Percentiles rank a stretch among this genome's conserved stretches.
phyloP scores from a whole-genome alignment of 1,140 invertebrate species.

The Drosophila kepulauana region DNA sequence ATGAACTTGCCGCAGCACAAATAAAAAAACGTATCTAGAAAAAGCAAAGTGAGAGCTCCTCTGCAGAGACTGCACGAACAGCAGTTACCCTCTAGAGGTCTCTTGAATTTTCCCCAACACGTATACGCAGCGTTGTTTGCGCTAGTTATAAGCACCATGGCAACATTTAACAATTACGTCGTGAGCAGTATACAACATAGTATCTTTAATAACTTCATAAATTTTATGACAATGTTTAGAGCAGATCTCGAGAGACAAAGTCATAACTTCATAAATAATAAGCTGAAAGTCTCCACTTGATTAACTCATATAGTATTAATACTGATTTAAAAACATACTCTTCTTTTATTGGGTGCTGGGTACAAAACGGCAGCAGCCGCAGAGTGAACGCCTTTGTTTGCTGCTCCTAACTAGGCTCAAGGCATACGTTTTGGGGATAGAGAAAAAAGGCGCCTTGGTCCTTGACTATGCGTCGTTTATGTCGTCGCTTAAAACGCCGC shows the following conservation, averaged over 20 bases:
- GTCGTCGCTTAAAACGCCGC: slow-evolving; percentile 47
- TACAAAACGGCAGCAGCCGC: slow-evolving; percentile 47
- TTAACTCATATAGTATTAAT: neutral
- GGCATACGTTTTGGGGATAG: slow-evolving; percentile 3
- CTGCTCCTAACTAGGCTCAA: slow-evolving; percentile 50
- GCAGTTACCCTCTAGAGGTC: slow-evolving; percentile 4
- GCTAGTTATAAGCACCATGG: too few relatives aligned
- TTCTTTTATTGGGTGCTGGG: neutral
- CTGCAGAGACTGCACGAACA: neutral
- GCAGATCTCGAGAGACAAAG: too few relatives aligned
- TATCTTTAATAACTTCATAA: too few relatives aligned
- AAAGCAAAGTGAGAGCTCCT: neutral
- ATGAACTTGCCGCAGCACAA: slow-evolving; percentile 76
- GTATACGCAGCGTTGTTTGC: neutral
- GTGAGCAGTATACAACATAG: too few relatives aligned
- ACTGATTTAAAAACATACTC: neutral
- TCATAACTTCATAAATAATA: too few relatives aligned
- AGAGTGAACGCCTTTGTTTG: slow-evolving; percentile 39
- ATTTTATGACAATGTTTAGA: too few relatives aligned
- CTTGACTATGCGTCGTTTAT: slow-evolving; percentile 46
- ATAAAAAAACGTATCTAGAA: slow-evolving; percentile 26
- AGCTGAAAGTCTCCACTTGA: neutral
- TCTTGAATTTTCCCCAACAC: neutral
- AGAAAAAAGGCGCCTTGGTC: slow-evolving; percentile 34
- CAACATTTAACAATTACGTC: too few relatives aligned